Conservation (phyloP, 2,888 invertebrate species). For the Antheraea assamensis region DNA sequence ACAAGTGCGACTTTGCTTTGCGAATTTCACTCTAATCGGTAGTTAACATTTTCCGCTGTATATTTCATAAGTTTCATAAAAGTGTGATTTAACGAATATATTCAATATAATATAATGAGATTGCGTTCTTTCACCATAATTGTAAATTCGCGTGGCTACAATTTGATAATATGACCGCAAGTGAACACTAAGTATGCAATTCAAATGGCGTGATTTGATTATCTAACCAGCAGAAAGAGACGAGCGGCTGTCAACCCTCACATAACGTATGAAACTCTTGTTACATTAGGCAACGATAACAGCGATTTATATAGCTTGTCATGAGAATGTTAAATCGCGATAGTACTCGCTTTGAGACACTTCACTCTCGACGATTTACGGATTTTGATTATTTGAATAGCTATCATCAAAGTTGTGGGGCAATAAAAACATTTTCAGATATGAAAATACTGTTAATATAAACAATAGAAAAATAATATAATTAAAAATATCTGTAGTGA, state of each 20-base stretch:
- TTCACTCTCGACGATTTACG: slow-evolving; percentile 15
- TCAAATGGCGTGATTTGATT: slow-evolving; percentile 67
- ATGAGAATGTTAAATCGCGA: slow-evolving; percentile 38
- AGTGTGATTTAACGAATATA: not conserved
- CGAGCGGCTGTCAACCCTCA: slow-evolving; percentile 51
- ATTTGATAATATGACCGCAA: slow-evolving; percentile 16
- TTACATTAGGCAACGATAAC: slow-evolving; percentile 53
- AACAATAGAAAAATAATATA: not conserved
- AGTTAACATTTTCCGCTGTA: not conserved
- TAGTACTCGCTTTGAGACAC: slow-evolving; percentile 31
- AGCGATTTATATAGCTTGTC: slow-evolving; percentile 47
- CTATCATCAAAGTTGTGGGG: not conserved
- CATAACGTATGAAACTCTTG: slow-evolving; percentile 51
- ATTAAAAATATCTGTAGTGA: no score
- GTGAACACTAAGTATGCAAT: slow-evolving; percentile 43
- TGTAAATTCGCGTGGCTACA: not conserved
- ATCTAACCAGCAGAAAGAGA: slow-evolving; percentile 55
- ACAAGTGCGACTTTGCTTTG: not conserved
- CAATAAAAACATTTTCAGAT: not conserved
- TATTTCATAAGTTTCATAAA: not conserved
- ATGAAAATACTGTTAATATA: not conserved
- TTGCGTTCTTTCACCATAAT: not conserved
- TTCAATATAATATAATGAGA: not conserved
- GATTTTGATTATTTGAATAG: not conserved
- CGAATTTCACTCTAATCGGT: not conserved